Conservation (phyloP, 1,140 invertebrate genomes). For the Neuroterus valhalla region DNA sequence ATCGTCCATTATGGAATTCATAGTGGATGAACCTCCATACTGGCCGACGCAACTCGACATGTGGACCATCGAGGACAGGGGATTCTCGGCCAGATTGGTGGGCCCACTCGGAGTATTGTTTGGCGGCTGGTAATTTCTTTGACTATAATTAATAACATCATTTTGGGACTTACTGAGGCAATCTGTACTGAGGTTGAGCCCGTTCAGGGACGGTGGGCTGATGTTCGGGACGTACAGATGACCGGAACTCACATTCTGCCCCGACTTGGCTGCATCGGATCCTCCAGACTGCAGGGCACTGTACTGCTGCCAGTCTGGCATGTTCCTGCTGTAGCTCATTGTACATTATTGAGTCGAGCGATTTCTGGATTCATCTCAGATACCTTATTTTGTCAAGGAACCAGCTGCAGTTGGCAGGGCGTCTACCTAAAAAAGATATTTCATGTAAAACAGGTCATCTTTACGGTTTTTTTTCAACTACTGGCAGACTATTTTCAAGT, state of each 20-base stretch:
- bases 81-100: conserved; percentile 42
- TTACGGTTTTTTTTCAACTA: no score
- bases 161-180: conserved; percentile 54
- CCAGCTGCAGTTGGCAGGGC: conserved; percentile 32
- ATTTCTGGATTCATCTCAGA: conserved; percentile 5
- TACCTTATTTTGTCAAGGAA: conserved; percentile 1
- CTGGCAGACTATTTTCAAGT: no score
- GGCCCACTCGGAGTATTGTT: conserved; percentile 38
- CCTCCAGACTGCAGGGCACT: conserved; percentile 63
- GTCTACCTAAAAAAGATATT: conserved; percentile 39
- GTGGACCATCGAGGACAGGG: conserved; percentile 49
- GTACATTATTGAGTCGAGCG: conserved; percentile 55
- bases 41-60: conserved; percentile 57
- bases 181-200: conserved; percentile 51
- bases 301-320: conserved; percentile 70
- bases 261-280: conserved; percentile 44
- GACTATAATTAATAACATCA: conserved; percentile 47
- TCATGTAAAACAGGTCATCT: no score
- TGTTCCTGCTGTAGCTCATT: conserved; percentile 68
- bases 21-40: conserved; percentile 45
- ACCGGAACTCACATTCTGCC: conserved; percentile 53
- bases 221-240: conserved; percentile 57
- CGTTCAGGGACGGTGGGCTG: conserved; percentile 51
- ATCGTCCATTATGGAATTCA: conserved; percentile 56
- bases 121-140: conserved; percentile 49